Evolutionary conservation across 2,888 invertebrate genomes (phyloP).

Genomic region (Ophion ventricosus): DNA sequence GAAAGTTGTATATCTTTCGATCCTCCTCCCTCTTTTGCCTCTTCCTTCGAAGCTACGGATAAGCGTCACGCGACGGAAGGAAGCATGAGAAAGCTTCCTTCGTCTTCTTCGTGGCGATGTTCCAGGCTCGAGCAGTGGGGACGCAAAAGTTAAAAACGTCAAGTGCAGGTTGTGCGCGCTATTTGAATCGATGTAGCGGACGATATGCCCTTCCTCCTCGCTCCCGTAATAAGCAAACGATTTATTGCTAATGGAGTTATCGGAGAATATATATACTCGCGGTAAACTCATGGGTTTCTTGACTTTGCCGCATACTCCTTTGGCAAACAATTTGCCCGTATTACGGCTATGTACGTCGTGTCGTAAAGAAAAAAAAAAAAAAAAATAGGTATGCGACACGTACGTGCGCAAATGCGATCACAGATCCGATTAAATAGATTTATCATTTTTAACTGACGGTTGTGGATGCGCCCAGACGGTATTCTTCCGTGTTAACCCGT

Average conservation of each 20-base stretch:
- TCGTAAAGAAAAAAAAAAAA: not conserved
- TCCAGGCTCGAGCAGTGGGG: slow-evolving; percentile 41
- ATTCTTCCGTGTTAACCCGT: no score
- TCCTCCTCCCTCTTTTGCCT: not conserved
- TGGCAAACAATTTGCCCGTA: slow-evolving; percentile 50
- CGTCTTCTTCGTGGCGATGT: slow-evolving; percentile 40
- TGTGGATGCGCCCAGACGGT: not conserved
- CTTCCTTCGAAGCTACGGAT: not conserved
- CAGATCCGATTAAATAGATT: not conserved
- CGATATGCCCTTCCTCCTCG: slow-evolving; percentile 12
- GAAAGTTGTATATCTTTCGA: slow-evolving; percentile 42
- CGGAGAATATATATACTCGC: slow-evolving; percentile 35
- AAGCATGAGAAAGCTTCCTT: slow-evolving; percentile 20
- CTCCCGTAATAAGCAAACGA: slow-evolving; percentile 52
- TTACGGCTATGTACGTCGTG: slow-evolving; percentile 36
- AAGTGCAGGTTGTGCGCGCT: slow-evolving; percentile 15
- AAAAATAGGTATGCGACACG: not conserved
- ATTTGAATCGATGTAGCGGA: slow-evolving; percentile 47
- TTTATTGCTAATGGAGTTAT: slow-evolving; percentile 63
- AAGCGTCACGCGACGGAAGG: slow-evolving; percentile 45
- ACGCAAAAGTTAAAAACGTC: slow-evolving; percentile 36
- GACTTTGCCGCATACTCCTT: slow-evolving; percentile 22
- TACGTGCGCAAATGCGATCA: not conserved
- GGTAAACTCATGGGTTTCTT: not conserved
- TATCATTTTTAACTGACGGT: not conserved